Base-by-base conservation (phyloP, 2,888 invertebrate genomes). In the Leptura quadrifasciata region DNA sequence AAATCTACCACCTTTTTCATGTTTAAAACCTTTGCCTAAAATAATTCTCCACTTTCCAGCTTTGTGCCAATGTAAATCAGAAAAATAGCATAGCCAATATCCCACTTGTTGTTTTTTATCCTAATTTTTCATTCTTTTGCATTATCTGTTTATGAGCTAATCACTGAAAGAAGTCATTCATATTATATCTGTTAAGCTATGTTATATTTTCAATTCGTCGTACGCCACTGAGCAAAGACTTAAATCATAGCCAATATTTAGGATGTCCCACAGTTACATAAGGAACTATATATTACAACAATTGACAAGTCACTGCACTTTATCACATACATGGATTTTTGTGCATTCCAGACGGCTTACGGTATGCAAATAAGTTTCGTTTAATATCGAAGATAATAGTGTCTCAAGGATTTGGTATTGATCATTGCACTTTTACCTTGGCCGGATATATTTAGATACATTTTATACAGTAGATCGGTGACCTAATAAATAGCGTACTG, bases 351-450 rank as follows among this genome's bases (percentile, higher is more conserved):
- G 27, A 57, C 68, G 8, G 27, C 55, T 54, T 35, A 68, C 35
- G n/a, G 47, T 74, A 68, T 60, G 68, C 61, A 27, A 75, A 75
- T 75, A 70, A 55, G 69, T 64, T 31, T 39, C 12, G 61, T 63
- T 64, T 27, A 64, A 74, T 78, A 77, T 78, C 70, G 75, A 68
- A 74, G 55, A 75, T 80, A 78, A 80, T 80, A 72, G 74, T 52
- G 80, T 80, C 80, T 80, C 80, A 80, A 80, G 80, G 80, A 79
- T 76, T 75, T 72, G 75, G 76, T 74, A 76, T 78, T 80, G 80
- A 80, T 76, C 80, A 68, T 76, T 77, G 80, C 80, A 78, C 80
- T 78, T 78, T 76, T 75, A 78, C 80, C 80, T 80, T 80, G 78
- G 76, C 75, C 70, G 74, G 55, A 39, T 74, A 74, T 60, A 65